Conservation (phyloP, 2,113 vertebrate genomes). For the Perca flavescens region DNA sequence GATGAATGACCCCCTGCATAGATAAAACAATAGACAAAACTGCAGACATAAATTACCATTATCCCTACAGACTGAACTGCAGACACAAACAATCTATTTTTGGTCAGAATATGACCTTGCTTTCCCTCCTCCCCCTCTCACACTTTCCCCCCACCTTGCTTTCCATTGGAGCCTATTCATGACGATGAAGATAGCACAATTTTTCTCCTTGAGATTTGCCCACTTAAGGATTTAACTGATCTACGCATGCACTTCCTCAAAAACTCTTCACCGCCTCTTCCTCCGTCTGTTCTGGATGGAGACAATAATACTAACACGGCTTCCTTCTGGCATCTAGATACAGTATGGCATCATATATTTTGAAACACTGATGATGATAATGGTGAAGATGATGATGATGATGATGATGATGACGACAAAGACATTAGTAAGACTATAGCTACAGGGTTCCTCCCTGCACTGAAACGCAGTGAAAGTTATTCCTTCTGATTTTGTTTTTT, state of each 20-base stretch:
- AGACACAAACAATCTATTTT: conserved; percentile 79
- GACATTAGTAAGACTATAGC: conserved; percentile 63
- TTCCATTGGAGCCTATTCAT: conserved; percentile 62
- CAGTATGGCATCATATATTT: conserved; percentile 61
- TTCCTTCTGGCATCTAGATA: conserved; percentile 75
- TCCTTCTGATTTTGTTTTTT: conserved; percentile 65
- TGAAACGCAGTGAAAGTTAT: conserved; percentile 77
- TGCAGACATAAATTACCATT: conserved; percentile 67
- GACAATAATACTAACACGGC: conserved; percentile 65
- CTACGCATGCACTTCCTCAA: conserved; percentile 84
- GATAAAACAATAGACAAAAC: conserved; percentile 58
- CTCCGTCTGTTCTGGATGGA: conserved; percentile 72
- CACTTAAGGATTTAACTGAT: conserved; percentile 84
- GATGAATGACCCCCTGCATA: conserved; percentile 81
- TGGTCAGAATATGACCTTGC: conserved; percentile 72
- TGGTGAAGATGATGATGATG: conserved; percentile 27
- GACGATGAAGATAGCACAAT: conserved; percentile 85
- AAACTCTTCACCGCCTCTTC: conserved; percentile 72
- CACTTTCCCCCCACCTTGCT: conserved; percentile 43
- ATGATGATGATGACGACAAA: conserved; percentile 55
- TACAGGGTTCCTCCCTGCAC: conserved; percentile 76
- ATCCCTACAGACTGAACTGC: conserved; percentile 69
- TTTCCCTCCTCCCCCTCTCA: conserved; percentile 59
- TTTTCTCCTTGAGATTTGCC: conserved; percentile 82
- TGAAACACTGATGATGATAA: conserved; percentile 57